Conservation (phyloP, 2,113 vertebrate genomes). For the Megalops atlanticus region DNA sequence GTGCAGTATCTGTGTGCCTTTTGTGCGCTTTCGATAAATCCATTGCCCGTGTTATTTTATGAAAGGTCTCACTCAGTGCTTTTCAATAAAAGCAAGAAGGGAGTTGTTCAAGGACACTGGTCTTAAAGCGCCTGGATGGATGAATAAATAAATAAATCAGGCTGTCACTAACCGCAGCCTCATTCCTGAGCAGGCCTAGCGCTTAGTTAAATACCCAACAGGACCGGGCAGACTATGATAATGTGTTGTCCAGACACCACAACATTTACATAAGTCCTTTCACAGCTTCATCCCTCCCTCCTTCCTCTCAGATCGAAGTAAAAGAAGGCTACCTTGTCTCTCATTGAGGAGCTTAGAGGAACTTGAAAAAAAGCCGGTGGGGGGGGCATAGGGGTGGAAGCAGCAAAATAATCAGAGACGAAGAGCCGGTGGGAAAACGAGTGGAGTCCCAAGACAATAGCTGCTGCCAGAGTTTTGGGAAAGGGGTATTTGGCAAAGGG, state of each 20-base stretch:
- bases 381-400: slow-evolving; percentile 46
- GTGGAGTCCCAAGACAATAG: slow-evolving; percentile 67
- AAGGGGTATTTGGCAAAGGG: slow-evolving; percentile 34
- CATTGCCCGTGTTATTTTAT: slow-evolving; percentile 34
- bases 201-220: slow-evolving; percentile 20
- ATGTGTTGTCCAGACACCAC: slow-evolving; percentile 35
- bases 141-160: slow-evolving; percentile 39
- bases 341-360: slow-evolving; percentile 66
- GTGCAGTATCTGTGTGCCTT: background rate
- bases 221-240: slow-evolving; percentile 24
- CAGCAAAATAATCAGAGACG: slow-evolving; percentile 57
- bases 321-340: slow-evolving; percentile 65
- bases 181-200: slow-evolving; percentile 4
- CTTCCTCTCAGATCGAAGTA: slow-evolving; percentile 53
- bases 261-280: slow-evolving; percentile 27
- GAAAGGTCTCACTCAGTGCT: slow-evolving; percentile 34
- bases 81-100: slow-evolving; percentile 23
- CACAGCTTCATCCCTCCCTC: slow-evolving; percentile 38
- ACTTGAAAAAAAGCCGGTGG: slow-evolving; percentile 48
- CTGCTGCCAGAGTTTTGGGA: slow-evolving; percentile 69
- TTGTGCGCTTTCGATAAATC: slow-evolving; percentile 33
- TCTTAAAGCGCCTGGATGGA: slow-evolving; percentile 30
- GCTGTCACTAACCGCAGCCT: background rate
- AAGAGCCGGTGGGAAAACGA: slow-evolving; percentile 53
- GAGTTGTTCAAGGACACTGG: slow-evolving; percentile 13